phyloP scores from a whole-genome alignment of 2,797 vertebrate species.

The Pantherophis alleghaniensis region DNA sequence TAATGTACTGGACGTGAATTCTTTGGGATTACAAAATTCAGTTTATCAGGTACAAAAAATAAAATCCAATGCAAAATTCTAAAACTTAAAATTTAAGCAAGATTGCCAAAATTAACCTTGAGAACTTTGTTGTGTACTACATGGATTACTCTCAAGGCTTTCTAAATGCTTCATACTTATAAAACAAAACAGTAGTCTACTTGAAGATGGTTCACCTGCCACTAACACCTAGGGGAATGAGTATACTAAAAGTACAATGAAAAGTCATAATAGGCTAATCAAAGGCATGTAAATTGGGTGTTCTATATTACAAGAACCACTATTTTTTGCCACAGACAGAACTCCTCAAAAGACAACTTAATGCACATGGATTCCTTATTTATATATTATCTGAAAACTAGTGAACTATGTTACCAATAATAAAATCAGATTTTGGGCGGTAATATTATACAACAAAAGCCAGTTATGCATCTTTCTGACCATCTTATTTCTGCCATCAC shows the following conservation, averaged over 20 bases:
- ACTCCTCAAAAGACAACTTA: not conserved
- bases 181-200: not conserved
- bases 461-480: not conserved
- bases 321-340: not conserved
- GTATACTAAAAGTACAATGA: not conserved
- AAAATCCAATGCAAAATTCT: not conserved
- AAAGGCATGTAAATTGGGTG: not conserved
- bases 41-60: not conserved
- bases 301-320: not conserved
- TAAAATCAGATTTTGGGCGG: not conserved
- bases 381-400: not conserved
- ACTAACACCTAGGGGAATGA: not conserved
- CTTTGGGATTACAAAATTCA: no score
- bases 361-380: not conserved
- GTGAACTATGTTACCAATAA: not conserved
- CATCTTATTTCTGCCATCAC: not conserved
- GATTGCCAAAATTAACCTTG: not conserved
- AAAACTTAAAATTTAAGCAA: not conserved
- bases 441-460: not conserved
- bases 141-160: not conserved
- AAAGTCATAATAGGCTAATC: not conserved
- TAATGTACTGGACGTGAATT: not conserved
- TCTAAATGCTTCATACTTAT: not conserved
- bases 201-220: not conserved
- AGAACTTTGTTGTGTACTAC: not conserved